phyloP scores from a whole-genome alignment of 1,140 invertebrate genomes.

The Euborellia annulipes region DNA sequence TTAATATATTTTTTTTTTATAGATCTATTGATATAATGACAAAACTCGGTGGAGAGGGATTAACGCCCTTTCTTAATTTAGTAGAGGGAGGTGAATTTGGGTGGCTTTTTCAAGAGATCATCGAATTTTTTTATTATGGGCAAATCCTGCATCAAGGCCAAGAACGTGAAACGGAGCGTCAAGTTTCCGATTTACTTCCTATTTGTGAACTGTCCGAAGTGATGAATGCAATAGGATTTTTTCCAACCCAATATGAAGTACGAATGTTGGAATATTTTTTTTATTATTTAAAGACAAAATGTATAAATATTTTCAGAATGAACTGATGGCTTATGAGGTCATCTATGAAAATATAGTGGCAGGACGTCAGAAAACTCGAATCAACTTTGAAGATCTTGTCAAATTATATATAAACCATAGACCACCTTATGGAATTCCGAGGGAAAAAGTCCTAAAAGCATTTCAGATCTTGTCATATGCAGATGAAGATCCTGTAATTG shows the following conservation, averaged over 20 bases:
- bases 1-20: conserved; percentile 2
- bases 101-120: conserved; percentile 48
- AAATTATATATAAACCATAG: conserved; percentile 55
- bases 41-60: conserved; percentile 31
- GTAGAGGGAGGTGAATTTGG: conserved; percentile 39
- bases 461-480: conserved; percentile 15
- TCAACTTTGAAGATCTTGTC: conserved; percentile 53
- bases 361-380: conserved; percentile 32
- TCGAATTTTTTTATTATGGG: conserved; percentile 55
- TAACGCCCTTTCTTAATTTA: conserved; percentile 38
- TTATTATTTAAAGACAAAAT: neutral
- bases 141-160: conserved; percentile 53
- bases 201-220: conserved; percentile 49
- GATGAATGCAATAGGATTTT: conserved; percentile 56
- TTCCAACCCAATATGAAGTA: conserved; percentile 54
- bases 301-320: conserved; percentile 31
- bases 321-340: conserved; percentile 48
- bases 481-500: conserved; percentile 10
- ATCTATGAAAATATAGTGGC: conserved; percentile 39
- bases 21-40: conserved; percentile 35
- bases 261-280: neutral
- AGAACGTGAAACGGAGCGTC: conserved; percentile 36
- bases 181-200: conserved; percentile 37
- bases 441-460: conserved; percentile 20
- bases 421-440: conserved; percentile 34